A percentile compares a stretch with the other conserved stretches of the same genome.
Evolutionary conservation across 2,888 invertebrate genomes (phyloP).

Genomic region (Rhaphigaster nebulosa): DNA sequence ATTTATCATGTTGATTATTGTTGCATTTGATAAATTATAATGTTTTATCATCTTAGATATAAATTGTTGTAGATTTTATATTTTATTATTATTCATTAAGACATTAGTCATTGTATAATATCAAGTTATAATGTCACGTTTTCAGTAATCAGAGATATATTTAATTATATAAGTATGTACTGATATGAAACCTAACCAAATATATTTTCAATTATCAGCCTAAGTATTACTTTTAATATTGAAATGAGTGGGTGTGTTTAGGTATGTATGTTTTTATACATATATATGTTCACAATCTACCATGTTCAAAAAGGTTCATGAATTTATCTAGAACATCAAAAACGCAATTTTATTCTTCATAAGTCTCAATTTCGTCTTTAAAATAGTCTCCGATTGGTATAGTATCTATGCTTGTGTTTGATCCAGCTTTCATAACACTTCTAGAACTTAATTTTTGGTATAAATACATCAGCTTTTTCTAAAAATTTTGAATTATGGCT

Average conservation of each 20-base stretch:
- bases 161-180: constrained; percentile 48
- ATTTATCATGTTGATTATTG: constrained; percentile 54
- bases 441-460: background rate
- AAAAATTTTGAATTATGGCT: background rate
- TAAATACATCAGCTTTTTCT: background rate
- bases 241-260: background rate
- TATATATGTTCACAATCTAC: background rate
- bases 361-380: background rate
- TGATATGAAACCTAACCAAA: constrained; percentile 56
- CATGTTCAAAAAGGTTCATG: background rate
- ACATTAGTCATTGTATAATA: constrained; percentile 32
- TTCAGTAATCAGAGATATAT: constrained; percentile 39
- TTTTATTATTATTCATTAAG: constrained; percentile 33
- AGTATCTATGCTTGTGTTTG: background rate
- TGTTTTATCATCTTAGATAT: constrained; percentile 21
- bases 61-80: constrained; percentile 48
- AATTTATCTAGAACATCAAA: background rate
- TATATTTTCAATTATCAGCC: constrained; percentile 47
- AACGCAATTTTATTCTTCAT: background rate
- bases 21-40: constrained; percentile 50
- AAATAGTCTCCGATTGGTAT: background rate
- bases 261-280: background rate
- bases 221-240: constrained; percentile 28
- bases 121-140: constrained; percentile 18
- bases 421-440: background rate